phyloP scores from a whole-genome alignment of 30 jellyfish, hydroid and myxozoan species.

The Hydra vulgaris region DNA sequence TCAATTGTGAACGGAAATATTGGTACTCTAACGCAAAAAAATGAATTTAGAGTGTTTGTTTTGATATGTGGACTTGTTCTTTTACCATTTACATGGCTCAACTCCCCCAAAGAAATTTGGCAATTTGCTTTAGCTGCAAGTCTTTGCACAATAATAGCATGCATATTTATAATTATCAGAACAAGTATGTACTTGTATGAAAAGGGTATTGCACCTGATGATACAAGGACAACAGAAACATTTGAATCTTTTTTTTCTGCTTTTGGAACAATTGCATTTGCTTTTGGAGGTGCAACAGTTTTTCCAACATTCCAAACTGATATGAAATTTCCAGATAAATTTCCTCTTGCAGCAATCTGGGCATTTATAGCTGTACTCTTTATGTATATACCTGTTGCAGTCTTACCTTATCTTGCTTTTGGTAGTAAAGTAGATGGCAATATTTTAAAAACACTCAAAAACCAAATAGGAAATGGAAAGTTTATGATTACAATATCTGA shows the following conservation, averaged over 20 bases:
- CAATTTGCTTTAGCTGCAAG: slow-evolving; percentile 33
- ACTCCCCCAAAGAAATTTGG: slow-evolving; percentile 46
- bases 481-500: slow-evolving; percentile 46
- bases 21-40: slow-evolving; percentile 39
- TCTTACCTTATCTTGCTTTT: slow-evolving; percentile 60
- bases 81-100: slow-evolving; percentile 35
- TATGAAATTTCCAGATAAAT: slow-evolving; percentile 65
- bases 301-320: slow-evolving; percentile 92
- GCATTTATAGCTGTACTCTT: slow-evolving; percentile 56
- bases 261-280: slow-evolving; percentile 78
- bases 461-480: slow-evolving; percentile 53
- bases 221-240: slow-evolving; percentile 16
- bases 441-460: slow-evolving; percentile 40
- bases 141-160: slow-evolving; percentile 27
- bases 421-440: slow-evolving; percentile 46
- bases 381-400: slow-evolving; percentile 72
- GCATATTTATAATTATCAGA: slow-evolving; percentile 15
- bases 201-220: slow-evolving; percentile 7
- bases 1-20: slow-evolving; percentile 41
- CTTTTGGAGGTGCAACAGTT: slow-evolving; percentile 87
- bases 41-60: slow-evolving; percentile 33
- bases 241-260: slow-evolving; percentile 66
- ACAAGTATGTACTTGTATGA: slow-evolving; percentile 11
- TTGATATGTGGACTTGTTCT: slow-evolving; percentile 24
- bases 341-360: slow-evolving; percentile 58